Conservation (phyloP, 2,113 vertebrate genomes). For the Nibea albiflora region DNA sequence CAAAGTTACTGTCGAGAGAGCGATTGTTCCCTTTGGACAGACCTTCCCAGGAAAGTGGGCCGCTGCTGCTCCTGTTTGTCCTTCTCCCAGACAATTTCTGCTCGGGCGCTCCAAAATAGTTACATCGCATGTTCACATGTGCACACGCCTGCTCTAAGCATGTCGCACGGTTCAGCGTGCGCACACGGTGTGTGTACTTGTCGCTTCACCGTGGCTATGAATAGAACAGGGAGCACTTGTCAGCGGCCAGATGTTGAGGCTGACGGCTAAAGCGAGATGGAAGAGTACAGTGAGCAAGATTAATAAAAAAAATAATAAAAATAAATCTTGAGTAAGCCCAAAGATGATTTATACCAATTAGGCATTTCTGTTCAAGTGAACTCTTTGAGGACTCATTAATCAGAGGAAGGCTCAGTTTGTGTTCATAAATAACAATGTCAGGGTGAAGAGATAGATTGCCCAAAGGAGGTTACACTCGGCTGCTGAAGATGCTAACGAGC, state of each 20-base stretch:
- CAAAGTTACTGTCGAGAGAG: neutral
- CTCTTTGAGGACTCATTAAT: slow-evolving; percentile 40
- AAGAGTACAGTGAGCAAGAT: slow-evolving; percentile 12
- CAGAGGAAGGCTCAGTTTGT: slow-evolving; percentile 25
- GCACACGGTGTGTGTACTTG: neutral
- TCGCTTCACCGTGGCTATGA: slow-evolving; percentile 16
- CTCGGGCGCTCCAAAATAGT: neutral
- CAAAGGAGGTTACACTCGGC: neutral
- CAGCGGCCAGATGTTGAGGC: slow-evolving; percentile 45
- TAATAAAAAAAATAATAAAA: slow-evolving; percentile 1
- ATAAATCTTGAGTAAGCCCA: neutral
- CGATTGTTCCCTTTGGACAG: neutral
- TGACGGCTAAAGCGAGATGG: slow-evolving; percentile 31
- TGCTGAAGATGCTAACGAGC: neutral
- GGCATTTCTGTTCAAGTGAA: slow-evolving; percentile 37
- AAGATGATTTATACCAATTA: slow-evolving; percentile 53
- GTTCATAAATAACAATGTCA: slow-evolving; percentile 36
- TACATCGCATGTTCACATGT: neutral
- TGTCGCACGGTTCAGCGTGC: neutral
- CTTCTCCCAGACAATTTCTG: neutral
- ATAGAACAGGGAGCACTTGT: slow-evolving; percentile 38
- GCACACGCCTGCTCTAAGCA: neutral
- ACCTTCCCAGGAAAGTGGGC: neutral
- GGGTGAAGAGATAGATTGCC: slow-evolving; percentile 2
- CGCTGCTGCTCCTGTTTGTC: too few species aligned